phyloP scores from a whole-genome alignment of 1,140 invertebrate genomes.

The Heliothis virescens region DNA sequence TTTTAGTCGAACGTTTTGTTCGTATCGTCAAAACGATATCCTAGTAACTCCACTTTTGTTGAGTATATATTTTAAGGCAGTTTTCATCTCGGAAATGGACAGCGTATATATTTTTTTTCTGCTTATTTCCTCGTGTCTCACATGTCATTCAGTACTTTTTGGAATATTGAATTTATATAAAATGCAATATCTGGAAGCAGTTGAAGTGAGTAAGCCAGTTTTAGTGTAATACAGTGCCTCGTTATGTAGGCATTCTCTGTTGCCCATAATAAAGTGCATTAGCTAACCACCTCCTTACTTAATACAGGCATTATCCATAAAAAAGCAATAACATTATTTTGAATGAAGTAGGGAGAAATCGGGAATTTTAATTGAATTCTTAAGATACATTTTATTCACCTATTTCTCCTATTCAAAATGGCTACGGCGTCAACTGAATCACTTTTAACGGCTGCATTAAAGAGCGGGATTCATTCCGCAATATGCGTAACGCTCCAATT shows the following conservation, averaged over 20 bases:
- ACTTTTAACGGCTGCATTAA: slow-evolving; percentile 41
- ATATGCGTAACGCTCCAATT: slow-evolving; percentile 34
- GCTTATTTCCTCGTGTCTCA: slow-evolving; percentile 20
- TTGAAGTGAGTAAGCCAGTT: not conserved
- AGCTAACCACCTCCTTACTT: not conserved
- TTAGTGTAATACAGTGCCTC: not conserved
- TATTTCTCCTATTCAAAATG: slow-evolving; percentile 35
- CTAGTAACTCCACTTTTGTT: slow-evolving; percentile 48
- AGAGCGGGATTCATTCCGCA: slow-evolving; percentile 38
- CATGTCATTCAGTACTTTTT: slow-evolving; percentile 2
- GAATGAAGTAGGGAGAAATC: slow-evolving; percentile 10
- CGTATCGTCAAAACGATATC: slow-evolving; percentile 48
- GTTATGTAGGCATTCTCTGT: too few relatives aligned
- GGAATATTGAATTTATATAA: slow-evolving; percentile 5
- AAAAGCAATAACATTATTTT: slow-evolving; percentile 25
- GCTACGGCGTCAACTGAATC: slow-evolving; percentile 30
- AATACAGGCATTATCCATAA: not conserved
- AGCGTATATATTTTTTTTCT: slow-evolving; percentile 11
- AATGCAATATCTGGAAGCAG: not conserved
- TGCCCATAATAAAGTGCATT: too few relatives aligned
- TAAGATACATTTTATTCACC: slow-evolving; percentile 33
- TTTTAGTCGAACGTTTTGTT: slow-evolving; percentile 72
- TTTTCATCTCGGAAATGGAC: slow-evolving; percentile 43
- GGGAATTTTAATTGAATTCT: slow-evolving; percentile 25
- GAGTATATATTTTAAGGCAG: slow-evolving; percentile 53